A percentile compares a stretch with the other conserved stretches of the same genome.
phyloP scores from a whole-genome alignment of 1,140 invertebrate genomes.

The Calliopsis andreniformis region DNA sequence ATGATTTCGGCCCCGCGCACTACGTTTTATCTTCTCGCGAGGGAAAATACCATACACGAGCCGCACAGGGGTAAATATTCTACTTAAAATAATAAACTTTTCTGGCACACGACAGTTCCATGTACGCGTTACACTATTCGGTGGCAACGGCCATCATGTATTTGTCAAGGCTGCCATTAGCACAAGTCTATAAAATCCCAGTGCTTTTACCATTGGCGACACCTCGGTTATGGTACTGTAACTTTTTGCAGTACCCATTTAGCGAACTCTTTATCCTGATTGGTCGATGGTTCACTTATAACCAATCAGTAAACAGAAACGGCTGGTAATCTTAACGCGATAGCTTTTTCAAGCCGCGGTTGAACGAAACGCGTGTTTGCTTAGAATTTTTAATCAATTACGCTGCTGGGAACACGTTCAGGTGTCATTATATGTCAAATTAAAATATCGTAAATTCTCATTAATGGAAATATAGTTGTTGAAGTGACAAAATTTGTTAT shows the following conservation, averaged over 20 bases:
- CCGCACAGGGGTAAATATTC: conserved; percentile 42
- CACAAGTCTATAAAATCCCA: conserved; percentile 71
- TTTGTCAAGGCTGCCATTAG: conserved; percentile 79
- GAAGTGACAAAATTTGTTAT: neutral
- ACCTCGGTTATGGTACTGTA: conserved; percentile 48
- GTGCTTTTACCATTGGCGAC: conserved; percentile 57
- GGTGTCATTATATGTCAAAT: neutral
- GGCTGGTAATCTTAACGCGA: conserved; percentile 23
- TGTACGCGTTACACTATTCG: conserved; percentile 76
- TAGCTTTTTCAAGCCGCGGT: conserved; percentile 3
- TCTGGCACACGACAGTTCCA: conserved; percentile 70
- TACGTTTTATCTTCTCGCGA: conserved; percentile 34
- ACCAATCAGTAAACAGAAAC: conserved; percentile 37
- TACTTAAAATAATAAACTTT: conserved; percentile 70
- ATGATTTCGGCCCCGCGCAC: conserved; percentile 32
- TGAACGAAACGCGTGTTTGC: conserved; percentile 12
- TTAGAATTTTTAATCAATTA: conserved; percentile 11
- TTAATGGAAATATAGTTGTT: neutral
- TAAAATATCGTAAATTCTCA: conserved; percentile 9
- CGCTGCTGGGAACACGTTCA: neutral
- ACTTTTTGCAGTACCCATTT: conserved; percentile 53
- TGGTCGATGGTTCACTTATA: conserved; percentile 36
- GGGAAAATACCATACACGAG: conserved; percentile 50
- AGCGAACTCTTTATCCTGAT: conserved; percentile 40
- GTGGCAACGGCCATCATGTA: conserved; percentile 80